Evolutionary conservation across 2,797 vertebrate species (phyloP), one percentile per base, ranked within the genome.

Genomic region (Jordanella pulchra): DNA sequence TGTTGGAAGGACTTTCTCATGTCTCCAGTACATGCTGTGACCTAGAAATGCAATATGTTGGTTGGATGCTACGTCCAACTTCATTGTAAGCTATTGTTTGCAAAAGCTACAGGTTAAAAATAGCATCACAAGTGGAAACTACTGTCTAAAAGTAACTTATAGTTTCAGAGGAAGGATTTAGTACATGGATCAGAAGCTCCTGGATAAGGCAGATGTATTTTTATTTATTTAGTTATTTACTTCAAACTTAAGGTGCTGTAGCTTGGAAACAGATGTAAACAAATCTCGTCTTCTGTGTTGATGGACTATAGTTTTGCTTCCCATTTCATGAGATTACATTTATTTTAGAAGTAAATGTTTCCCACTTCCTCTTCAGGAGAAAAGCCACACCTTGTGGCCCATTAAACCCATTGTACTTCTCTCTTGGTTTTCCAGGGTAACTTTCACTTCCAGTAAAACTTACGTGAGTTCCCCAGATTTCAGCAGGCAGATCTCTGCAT

Each of bases 401-500:
- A 9, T 1, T 32, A 44, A 72, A 69, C 55, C 35, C 1, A 54
- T 32, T 42, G 11, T n/a, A 54, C 35, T 27, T 35, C 6, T 7
- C 30, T 23, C 6, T 0, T 35, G 30, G 18, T 65, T 80, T 71
- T 28, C 17, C 17, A 21, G 15, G 13, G 42, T 44, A 70, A 64
- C 25, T 55, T 67, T 75, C 4, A 72, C 30, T 67, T 9, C 13
- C 14, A 51, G 21, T 12, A 32, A 78, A 45, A 93, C 96, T 95
- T 89, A 99, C 97, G 96, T 99, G 66, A 96, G 91, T 69, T 98
- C 97, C 89, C 97, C 97, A 0, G 96, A 96, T 89, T 95, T 97
- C 67, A 98, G 92, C 86, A 99, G 88, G 89, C 94, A 95, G 91
- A 98, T 96, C 82, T 99, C 97, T n/a, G 96, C 93, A 51, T 99